Evolutionary conservation across 2,113 vertebrate genomes (phyloP).

Genomic region (Zingel zingel): DNA sequence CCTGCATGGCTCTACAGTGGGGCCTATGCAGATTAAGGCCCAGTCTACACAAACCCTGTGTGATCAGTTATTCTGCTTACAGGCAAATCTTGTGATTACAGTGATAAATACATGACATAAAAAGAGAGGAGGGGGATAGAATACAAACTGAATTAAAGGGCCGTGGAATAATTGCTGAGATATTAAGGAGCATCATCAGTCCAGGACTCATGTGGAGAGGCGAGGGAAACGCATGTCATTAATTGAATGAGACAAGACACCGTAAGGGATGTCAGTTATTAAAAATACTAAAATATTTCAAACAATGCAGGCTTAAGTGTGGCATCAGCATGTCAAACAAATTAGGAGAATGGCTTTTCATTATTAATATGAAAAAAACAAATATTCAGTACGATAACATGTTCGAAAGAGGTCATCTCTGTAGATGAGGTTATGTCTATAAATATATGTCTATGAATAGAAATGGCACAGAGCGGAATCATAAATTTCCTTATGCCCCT

Average conservation of each 20-base stretch:
- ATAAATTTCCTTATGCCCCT: slow-evolving; percentile 22
- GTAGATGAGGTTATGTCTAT: slow-evolving; percentile 11
- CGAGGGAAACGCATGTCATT: slow-evolving; percentile 62
- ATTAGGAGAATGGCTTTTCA: not conserved
- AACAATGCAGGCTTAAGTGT: not conserved
- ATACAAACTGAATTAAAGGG: slow-evolving; percentile 50
- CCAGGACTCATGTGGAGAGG: slow-evolving; percentile 39
- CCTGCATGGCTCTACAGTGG: slow-evolving; percentile 59
- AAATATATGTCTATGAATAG: slow-evolving; percentile 23
- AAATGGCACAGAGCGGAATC: slow-evolving; percentile 11
- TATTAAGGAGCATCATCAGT: slow-evolving; percentile 62
- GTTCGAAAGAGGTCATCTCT: slow-evolving; percentile 9
- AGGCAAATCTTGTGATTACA: slow-evolving; percentile 74
- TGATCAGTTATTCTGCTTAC: slow-evolving; percentile 67
- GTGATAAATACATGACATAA: slow-evolving; percentile 76
- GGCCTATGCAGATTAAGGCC: slow-evolving; percentile 64
- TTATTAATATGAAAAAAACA: slow-evolving; percentile 14
- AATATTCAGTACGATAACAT: slow-evolving; percentile 12
- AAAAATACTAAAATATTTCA: slow-evolving; percentile 49
- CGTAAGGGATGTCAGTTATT: slow-evolving; percentile 52
- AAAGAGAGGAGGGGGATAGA: slow-evolving; percentile 58
- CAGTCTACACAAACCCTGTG: slow-evolving; percentile 36
- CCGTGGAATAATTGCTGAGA: slow-evolving; percentile 54
- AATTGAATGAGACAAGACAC: slow-evolving; percentile 65
- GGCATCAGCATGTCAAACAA: slow-evolving; percentile 9